Evolutionary conservation across 1,140 invertebrate genomes (phyloP), one percentile per base, ranked within the genome.

Genomic region (Chrysoperla carnea): DNA sequence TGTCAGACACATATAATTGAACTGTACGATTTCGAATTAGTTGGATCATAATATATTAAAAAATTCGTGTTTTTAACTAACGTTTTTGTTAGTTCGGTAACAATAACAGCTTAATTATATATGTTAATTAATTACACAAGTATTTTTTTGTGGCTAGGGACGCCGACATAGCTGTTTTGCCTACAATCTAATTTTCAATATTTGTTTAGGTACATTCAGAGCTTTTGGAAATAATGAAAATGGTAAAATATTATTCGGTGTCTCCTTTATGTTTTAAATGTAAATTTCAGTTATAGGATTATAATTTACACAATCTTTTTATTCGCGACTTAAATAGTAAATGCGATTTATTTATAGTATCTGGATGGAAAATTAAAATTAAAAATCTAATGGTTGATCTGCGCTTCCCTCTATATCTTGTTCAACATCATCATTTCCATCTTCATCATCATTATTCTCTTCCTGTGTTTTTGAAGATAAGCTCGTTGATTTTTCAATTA

Each of bases 351-450:
- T 33, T 33, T 33, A 33, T 33, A 11, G 6, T 31, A 33, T 11
- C n/a, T 33, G 8, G 31, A 33, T 33, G n/a, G 31, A 11, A 11
- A 33, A 9, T 38, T 38, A 38, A 36, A n/a, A 57, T 70, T 81
- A 84, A 58, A 84, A 83, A 58, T 83, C 78, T 48, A 81, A 60
- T 29, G 80, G 77, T 61, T 79, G 76, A 63, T 84, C 79, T 43
- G 79, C 80, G 41, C 80, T 83, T 27, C 81, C 81, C 56, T 84
- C 81, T 44, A 79, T 62, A 48, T 78, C 76, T 49, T 79, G 71
- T 44, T 75, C 67, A 23, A 70, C 69, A 48, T 77, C 75, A 49
- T 73, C 70, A 29, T 71, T 77, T 40, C 76, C 75, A 49, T 78
- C 76, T 48, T 80, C 77, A 50, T 81, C 75, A 45, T 76, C 73